Percentiles rank a stretch among this genome's conserved stretches.
These are phyloP conservation scores for Lampris incognitus DNA, from an alignment of 2,113 vertebrate genomes.

Conservation along the genomic window DNA sequence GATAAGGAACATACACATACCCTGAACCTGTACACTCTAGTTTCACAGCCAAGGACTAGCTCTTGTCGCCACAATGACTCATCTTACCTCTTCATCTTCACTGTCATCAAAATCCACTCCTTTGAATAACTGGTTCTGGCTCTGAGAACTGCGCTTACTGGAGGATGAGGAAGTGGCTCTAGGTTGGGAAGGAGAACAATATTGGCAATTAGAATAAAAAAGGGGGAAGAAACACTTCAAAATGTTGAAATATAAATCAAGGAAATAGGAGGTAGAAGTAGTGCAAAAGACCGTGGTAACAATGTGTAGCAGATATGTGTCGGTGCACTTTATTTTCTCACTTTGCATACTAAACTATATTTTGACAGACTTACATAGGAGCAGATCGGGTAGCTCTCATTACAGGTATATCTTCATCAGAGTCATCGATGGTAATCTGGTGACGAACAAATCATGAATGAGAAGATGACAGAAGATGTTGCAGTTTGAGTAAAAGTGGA, in stretches of 20 bases:
- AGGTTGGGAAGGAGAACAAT: conserved; percentile 5
- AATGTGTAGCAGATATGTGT: not conserved
- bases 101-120: conserved; percentile 86
- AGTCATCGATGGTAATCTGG: conserved; percentile 71
- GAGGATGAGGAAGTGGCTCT: conserved; percentile 51
- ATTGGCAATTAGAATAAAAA: not conserved
- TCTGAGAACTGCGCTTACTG: conserved; percentile 83
- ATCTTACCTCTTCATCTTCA: conserved; percentile 85
- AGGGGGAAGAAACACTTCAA: not conserved
- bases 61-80: not conserved
- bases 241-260: not conserved
- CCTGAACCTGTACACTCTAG: not conserved
- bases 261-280: not conserved
- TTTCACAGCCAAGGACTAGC: not conserved
- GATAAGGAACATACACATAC: not conserved
- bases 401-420: conserved; percentile 70
- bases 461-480: not conserved
- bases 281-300: not conserved
- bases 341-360: not conserved
- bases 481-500: not conserved
- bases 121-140: conserved; percentile 82
- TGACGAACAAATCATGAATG: conserved; percentile 16
- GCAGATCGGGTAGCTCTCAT: conserved; percentile 36
- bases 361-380: conserved; percentile 48
- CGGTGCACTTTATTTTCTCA: not conserved